These are phyloP conservation scores for Platycheirus albimanus DNA, from an alignment of 2,888 invertebrate species.

Conservation along the genomic window DNA sequence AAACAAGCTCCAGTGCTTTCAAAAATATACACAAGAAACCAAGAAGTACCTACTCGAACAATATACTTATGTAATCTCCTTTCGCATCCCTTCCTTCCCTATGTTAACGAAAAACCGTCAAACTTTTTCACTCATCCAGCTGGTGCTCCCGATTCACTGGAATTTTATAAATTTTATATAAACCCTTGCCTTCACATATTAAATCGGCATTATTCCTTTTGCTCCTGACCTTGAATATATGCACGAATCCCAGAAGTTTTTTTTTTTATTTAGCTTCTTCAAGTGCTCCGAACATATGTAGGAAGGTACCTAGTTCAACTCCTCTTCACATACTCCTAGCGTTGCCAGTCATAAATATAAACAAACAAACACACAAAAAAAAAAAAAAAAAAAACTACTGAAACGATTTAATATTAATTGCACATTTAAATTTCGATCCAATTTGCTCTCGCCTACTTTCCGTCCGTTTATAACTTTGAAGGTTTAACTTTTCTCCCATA, in stretches of 20 bases:
- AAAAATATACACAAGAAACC: background rate
- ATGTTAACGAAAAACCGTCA: background rate
- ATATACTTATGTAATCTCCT: too few relatives aligned
- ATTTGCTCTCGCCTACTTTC: slow-evolving; percentile 4
- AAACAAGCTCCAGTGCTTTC: background rate
- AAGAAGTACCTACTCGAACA: too few relatives aligned
- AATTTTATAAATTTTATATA: background rate
- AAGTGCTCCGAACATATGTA: too few relatives aligned
- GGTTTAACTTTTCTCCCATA: slow-evolving; percentile 14
- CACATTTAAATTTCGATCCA: slow-evolving; percentile 62
- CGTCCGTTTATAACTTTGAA: slow-evolving; percentile 6
- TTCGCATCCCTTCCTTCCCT: too few relatives aligned
- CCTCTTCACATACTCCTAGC: background rate
- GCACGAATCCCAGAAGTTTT: background rate
- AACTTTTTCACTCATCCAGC: background rate
- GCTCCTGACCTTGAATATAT: background rate
- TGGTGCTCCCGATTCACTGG: background rate
- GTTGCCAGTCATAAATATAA: slow-evolving; percentile 2
- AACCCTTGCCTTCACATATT: background rate
- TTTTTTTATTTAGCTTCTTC: too few relatives aligned
- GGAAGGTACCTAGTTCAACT: background rate
- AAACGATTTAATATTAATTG: slow-evolving; percentile 66
- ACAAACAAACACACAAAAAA: too few relatives aligned
- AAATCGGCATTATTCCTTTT: background rate
- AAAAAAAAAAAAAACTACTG: slow-evolving; percentile 33